These are phyloP conservation scores for Sitodiplosis mosellana DNA, from an alignment of 1,140 invertebrate species.

Conservation along the genomic window DNA sequence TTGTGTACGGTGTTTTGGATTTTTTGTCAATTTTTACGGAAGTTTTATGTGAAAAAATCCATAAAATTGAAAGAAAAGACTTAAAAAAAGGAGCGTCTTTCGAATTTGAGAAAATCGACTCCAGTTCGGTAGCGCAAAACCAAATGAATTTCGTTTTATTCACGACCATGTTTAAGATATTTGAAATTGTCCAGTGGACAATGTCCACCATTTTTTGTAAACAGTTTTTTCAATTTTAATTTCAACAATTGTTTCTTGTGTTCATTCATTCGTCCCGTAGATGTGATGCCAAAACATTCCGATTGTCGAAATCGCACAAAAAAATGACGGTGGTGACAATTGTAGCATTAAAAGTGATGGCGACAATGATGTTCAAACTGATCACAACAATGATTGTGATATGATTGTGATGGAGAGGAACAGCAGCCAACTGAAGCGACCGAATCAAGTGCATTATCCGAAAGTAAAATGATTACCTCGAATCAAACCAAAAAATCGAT, in stretches of 20 bases:
- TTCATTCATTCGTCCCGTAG: constrained; percentile 37
- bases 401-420: background rate
- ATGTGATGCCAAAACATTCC: constrained; percentile 62
- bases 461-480: background rate
- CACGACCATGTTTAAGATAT: too few species aligned
- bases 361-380: constrained; percentile 10
- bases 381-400: constrained; percentile 4
- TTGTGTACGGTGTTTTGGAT: too few species aligned
- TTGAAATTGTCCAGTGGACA: too few species aligned
- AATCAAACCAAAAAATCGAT: constrained; percentile 16
- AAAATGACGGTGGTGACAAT: too few species aligned
- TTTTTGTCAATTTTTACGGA: too few species aligned
- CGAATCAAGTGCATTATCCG: background rate
- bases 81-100: too few species aligned
- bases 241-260: constrained; percentile 3
- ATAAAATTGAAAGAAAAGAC: background rate
- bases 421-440: background rate
- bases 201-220: background rate
- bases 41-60: background rate
- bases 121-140: too few species aligned
- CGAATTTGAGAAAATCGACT: too few species aligned
- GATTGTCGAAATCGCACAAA: constrained; percentile 74
- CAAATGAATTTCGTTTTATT: too few species aligned
- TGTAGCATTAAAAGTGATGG: background rate
- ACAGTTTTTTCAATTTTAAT: background rate